Base-by-base conservation (phyloP, 2,113 vertebrate species). In the Solenodon paradoxus region DNA sequence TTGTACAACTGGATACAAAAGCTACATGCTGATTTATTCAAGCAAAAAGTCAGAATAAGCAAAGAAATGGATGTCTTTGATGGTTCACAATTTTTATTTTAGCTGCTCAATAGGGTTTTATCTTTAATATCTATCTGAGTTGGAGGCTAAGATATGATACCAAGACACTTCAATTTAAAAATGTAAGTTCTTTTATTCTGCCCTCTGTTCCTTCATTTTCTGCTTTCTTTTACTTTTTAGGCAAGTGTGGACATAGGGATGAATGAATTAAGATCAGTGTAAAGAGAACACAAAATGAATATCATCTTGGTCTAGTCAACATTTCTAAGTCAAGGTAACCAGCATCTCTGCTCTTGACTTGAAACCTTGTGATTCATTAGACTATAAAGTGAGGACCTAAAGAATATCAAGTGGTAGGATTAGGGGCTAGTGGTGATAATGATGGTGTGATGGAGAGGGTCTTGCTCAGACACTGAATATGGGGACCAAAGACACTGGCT, bases 381-480 rank as follows among this genome's bases (percentile, higher is more conserved):
- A 40, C 19, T 55, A 5, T 55, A 20, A 59, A 82, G 42, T 57
- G 59, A 57, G 47, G 42, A 12, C 9, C 42, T 40, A 35, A 11
- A 55, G 38, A 28, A n/a, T 49, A 19, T 24, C 19, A 5, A 20
- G 24, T n/a, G 38, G 13, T 35, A 13, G 22, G 9, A 63, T 47
- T 45, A 32, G 19, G 9, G 2, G 5, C 6, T 45, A 49, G 9
- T 78, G 74, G 16, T 89, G 45, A 30, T 20, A 4, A 7, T 68
- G 8, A 53, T n/a, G 11, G 11, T 38, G 30, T 42, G 40, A 9
- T 1, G 7, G 61, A n/a, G 30, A 24, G 20, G 28, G 38, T 24
- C 3, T 15, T 28, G 35, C 57, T 7, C n/a, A 4, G 49, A 49
- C 12, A 22, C 0, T 0, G 35, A 51, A 7, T 0, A 0, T 2